Percentiles rank a stretch among this genome's conserved stretches.
These are phyloP conservation scores for Drosophila chauvacae DNA, from an alignment of 1,140 invertebrate genomes.

Conservation along the genomic window DNA sequence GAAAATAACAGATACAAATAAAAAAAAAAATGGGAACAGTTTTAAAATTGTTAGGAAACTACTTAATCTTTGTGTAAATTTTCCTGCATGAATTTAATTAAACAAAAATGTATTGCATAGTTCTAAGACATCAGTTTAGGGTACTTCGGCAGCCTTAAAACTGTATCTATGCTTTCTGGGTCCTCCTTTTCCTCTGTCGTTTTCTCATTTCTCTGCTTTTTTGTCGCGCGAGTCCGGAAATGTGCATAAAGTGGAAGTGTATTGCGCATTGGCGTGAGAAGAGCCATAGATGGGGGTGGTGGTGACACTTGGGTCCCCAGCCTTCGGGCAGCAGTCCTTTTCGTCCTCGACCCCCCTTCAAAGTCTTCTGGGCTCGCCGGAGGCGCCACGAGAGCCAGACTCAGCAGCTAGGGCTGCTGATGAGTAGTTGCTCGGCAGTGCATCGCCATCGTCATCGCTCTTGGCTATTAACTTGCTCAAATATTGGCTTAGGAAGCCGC, in stretches of 20 bases:
- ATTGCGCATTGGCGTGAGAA: conserved; percentile 64
- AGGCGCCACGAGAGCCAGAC: conserved; percentile 54
- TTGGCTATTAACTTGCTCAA: conserved; percentile 78
- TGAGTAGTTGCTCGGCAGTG: conserved; percentile 56
- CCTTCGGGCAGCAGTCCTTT: background rate
- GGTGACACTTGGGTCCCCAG: conserved; percentile 1
- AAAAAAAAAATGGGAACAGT: no score
- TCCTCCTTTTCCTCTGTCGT: background rate
- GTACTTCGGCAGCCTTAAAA: background rate
- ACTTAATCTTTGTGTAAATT: no score
- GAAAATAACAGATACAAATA: background rate
- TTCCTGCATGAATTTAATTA: no score
- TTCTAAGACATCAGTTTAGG: background rate
- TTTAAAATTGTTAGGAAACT: no score
- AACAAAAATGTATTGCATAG: no score
- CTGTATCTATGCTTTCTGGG: background rate
- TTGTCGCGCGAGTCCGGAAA: conserved; percentile 62
- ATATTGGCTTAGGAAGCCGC: conserved; percentile 75
- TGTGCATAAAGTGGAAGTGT: conserved; percentile 81
- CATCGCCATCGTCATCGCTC: conserved; percentile 55
- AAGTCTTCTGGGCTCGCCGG: conserved; percentile 24
- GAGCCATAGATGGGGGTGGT: conserved; percentile 40
- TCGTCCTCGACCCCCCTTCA: background rate
- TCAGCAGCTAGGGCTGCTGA: conserved; percentile 39
- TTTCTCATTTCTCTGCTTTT: conserved; percentile 16